A percentile compares a stretch with the other conserved stretches of the same genome.
These are phyloP conservation scores for Reinhardtius hippoglossoides DNA, from an alignment of 2,113 vertebrate species.

Conservation along the genomic window DNA sequence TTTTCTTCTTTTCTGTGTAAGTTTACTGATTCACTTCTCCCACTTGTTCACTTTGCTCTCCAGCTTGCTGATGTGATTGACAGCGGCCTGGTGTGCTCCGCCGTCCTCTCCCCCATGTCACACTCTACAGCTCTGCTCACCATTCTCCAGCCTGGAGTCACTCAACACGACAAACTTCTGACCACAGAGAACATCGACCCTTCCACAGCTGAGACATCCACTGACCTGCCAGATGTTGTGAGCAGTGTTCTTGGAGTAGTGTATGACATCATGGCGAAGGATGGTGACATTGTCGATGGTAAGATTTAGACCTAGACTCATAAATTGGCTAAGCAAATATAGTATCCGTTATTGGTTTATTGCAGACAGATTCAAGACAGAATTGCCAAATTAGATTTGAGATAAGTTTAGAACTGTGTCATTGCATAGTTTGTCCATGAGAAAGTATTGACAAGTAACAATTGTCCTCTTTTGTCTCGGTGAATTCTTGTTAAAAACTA, in stretches of 20 bases:
- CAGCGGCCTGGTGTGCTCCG: constrained; percentile 78
- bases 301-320: not conserved
- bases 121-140: constrained; percentile 83
- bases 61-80: constrained; percentile 88
- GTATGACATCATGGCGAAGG: constrained; percentile 73
- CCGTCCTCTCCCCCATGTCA: constrained; percentile 87
- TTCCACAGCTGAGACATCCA: constrained; percentile 51
- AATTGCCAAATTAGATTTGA: not conserved
- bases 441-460: not conserved
- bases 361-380: not conserved
- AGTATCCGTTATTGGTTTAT: too few species aligned
- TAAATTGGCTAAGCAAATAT: not conserved
- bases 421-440: not conserved
- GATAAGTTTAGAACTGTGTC: not conserved
- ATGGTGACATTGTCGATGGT: constrained; percentile 56
- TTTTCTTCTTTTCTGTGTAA: not conserved
- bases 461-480: not conserved
- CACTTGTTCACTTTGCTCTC: not conserved
- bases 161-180: constrained; percentile 27
- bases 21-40: not conserved
- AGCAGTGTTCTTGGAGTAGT: constrained; percentile 82
- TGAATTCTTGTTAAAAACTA: not conserved
- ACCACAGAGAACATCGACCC: constrained; percentile 9
- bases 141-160: constrained; percentile 72
- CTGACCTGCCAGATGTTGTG: constrained; percentile 84